These are phyloP conservation scores for Molossus alvarezi DNA, from an alignment of 2,797 vertebrate species.

Conservation along the genomic window DNA sequence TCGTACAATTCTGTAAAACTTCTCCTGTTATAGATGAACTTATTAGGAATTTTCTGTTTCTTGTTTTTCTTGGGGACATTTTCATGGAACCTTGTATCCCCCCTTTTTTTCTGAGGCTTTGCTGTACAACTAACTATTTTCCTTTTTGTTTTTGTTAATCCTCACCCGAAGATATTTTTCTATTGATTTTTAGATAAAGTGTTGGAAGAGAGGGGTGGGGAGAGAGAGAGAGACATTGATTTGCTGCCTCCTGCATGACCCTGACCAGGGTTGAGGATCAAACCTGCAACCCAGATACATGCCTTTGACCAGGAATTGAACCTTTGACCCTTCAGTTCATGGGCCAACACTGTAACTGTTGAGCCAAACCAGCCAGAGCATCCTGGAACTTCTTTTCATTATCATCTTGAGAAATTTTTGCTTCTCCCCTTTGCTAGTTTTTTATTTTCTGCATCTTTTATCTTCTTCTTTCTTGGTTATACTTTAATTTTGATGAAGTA, in stretches of 20 bases:
- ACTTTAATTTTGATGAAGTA: background rate
- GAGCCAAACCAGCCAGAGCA: no score
- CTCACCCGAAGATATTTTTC: no score
- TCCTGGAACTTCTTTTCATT: background rate
- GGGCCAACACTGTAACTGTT: no score
- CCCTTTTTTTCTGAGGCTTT: background rate
- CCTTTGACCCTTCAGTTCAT: no score
- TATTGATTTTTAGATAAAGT: no score
- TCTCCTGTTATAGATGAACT: background rate
- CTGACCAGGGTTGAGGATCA: no score
- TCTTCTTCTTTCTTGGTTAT: background rate
- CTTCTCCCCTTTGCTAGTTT: background rate
- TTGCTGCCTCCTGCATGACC: no score
- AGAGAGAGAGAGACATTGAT: no score
- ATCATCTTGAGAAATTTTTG: background rate
- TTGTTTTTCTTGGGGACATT: background rate
- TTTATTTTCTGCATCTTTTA: background rate
- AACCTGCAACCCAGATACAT: no score
- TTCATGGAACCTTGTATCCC: background rate
- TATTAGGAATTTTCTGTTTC: background rate
- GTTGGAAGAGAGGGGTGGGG: no score
- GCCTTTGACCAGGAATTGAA: no score
- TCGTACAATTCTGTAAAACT: background rate
- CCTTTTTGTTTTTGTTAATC: no score
- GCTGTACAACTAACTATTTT: background rate